Conservation (phyloP, 1,140 invertebrate species). For the Apis dorsata region DNA sequence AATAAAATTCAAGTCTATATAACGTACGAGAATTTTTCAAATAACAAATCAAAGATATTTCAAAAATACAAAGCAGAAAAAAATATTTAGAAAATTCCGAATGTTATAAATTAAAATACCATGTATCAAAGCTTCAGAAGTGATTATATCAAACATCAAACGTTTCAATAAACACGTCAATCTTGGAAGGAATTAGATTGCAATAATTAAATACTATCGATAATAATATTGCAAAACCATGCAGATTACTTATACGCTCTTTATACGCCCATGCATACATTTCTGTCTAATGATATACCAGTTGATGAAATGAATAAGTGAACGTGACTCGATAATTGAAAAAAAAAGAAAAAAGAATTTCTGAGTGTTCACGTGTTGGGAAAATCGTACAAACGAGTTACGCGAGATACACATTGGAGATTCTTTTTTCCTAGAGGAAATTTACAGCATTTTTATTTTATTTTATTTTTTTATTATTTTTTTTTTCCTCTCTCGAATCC, state of each 20-base stretch:
- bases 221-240: not conserved
- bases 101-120: too few species aligned
- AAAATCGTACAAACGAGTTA: not conserved
- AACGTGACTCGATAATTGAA: not conserved
- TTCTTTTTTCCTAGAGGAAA: not conserved
- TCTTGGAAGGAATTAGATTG: not conserved
- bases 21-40: too few species aligned
- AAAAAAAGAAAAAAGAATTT: not conserved
- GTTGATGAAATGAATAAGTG: not conserved
- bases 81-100: too few species aligned
- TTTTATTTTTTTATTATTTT: too few species aligned
- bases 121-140: too few species aligned
- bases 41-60: too few species aligned
- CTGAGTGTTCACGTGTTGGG: not conserved
- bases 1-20: too few species aligned
- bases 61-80: too few species aligned
- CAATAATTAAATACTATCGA: not conserved
- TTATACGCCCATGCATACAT: conserved; percentile 6
- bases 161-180: not conserved
- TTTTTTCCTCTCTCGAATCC: not conserved
- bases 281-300: not conserved
- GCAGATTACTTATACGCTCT: not conserved
- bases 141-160: too few species aligned
- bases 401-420: not conserved
- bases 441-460: not conserved